These are phyloP conservation scores for Nesogale talazaci DNA, from an alignment of 2,113 vertebrate genomes.

Conservation along the genomic window DNA sequence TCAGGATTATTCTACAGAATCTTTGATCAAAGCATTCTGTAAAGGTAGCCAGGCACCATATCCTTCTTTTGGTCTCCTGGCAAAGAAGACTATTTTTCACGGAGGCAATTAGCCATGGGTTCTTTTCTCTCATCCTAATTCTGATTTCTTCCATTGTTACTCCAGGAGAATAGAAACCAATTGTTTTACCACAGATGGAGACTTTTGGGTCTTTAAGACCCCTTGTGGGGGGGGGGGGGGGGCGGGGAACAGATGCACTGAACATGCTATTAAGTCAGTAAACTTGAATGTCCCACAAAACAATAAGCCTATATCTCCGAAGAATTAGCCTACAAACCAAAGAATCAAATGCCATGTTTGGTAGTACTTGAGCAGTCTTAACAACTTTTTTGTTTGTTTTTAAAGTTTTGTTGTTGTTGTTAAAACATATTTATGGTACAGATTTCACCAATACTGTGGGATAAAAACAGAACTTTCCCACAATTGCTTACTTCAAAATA, in stretches of 20 bases:
- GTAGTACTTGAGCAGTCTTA: neutral
- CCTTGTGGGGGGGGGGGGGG: too few species aligned
- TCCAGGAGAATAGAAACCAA: neutral
- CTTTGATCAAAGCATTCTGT: neutral
- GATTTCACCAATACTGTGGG: neutral
- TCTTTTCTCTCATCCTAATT: neutral
- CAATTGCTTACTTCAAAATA: too few species aligned
- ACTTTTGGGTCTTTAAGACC: neutral
- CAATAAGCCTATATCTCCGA: neutral
- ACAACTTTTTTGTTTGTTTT: neutral
- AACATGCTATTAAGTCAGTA: neutral
- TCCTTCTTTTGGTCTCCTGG: neutral
- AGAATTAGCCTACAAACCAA: too few species aligned
- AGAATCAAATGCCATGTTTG: neutral
- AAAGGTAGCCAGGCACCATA: neutral
- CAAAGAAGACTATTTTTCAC: neutral
- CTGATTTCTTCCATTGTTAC: neutral
- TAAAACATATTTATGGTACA: neutral
- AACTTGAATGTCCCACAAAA: neutral
- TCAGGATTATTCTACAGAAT: neutral
- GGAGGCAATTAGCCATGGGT: neutral
- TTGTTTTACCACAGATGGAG: too few species aligned
- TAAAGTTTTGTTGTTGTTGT: neutral
- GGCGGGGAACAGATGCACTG: neutral
- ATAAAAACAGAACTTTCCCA: too few species aligned